These are phyloP conservation scores for Dysmachus trigonus DNA, from an alignment of 2,888 invertebrate species.

Conservation along the genomic window DNA sequence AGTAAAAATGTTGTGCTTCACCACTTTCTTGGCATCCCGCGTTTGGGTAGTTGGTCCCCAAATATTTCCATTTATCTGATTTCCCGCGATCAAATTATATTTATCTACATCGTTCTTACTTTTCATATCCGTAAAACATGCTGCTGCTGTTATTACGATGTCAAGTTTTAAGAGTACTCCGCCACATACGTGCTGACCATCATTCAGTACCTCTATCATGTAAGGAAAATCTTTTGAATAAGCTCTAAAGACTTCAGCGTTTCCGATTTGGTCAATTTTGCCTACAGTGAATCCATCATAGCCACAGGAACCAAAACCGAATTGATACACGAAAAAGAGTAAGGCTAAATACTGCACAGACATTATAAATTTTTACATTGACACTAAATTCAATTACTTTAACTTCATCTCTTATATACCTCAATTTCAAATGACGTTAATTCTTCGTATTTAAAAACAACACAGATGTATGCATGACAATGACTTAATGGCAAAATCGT, in stretches of 20 bases:
- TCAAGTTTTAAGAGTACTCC: not conserved
- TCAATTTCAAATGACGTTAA: not conserved
- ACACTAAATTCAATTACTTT: not conserved
- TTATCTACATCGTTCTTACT: not conserved
- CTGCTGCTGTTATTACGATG: not conserved
- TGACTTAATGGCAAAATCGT: not conserved
- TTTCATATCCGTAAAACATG: not conserved
- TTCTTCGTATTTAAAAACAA: not conserved
- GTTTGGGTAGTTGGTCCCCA: not conserved
- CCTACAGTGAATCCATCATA: not conserved
- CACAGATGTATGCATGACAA: not conserved
- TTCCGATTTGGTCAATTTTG: not conserved
- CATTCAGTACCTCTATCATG: not conserved
- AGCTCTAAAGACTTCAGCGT: not conserved
- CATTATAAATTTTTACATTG: not conserved
- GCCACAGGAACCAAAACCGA: not conserved
- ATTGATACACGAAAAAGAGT: not conserved
- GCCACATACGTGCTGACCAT: not conserved
- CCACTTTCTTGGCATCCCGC: not conserved
- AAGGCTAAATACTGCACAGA: not conserved
- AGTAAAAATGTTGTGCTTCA: not conserved
- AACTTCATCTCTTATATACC: not conserved
- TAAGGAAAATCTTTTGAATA: not conserved
- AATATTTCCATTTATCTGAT: not conserved
- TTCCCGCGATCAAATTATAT: not conserved